phyloP scores from a whole-genome alignment of 2,888 invertebrate genomes.

The Pterobdella sp. region DNA sequence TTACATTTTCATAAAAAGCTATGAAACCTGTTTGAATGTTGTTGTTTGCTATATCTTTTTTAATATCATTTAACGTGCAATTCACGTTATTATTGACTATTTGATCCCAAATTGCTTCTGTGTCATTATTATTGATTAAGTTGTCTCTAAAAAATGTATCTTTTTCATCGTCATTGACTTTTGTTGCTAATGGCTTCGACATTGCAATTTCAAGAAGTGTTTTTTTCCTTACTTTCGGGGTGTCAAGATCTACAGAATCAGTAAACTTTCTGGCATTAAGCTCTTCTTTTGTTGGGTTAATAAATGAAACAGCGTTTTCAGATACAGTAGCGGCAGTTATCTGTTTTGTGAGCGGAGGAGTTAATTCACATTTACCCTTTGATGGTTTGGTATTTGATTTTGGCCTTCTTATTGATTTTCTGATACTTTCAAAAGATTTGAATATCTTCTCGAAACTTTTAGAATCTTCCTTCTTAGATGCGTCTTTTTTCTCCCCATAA shows the following conservation, averaged over 20 bases:
- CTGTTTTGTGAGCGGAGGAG: background rate
- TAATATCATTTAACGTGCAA: background rate
- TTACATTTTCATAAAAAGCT: no score
- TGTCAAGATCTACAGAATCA: background rate
- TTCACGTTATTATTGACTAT: background rate
- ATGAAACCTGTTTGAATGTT: conserved; percentile 6
- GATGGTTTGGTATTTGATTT: background rate
- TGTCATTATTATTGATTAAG: background rate
- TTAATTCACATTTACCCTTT: background rate
- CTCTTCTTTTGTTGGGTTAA: background rate
- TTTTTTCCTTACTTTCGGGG: background rate
- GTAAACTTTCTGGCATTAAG: background rate
- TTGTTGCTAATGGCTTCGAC: background rate
- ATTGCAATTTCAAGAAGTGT: background rate
- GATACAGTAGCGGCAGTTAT: background rate
- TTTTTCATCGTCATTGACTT: background rate
- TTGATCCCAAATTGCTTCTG: background rate
- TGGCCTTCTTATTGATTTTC: background rate
- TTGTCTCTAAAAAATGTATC: background rate
- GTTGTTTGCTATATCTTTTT: background rate
- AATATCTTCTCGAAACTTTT: background rate
- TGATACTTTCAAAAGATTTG: background rate
- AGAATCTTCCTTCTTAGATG: background rate
- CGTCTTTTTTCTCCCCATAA: background rate
- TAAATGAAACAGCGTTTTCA: background rate